These are phyloP conservation scores for Wasmannia auropunctata DNA, from an alignment of 1,140 invertebrate genomes.

Conservation along the genomic window DNA sequence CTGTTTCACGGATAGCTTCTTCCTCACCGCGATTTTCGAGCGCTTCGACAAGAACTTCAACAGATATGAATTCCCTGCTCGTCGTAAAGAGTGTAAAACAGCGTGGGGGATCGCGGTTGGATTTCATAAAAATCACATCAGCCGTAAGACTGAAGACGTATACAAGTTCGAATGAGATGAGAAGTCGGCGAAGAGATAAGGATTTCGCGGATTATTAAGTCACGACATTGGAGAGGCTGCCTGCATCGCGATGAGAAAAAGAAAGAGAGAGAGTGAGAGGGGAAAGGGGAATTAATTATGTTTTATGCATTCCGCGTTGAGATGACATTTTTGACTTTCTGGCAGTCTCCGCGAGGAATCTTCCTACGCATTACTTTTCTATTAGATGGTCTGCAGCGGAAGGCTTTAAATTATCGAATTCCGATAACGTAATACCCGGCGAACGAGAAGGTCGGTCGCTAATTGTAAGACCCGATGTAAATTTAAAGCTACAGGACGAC, in stretches of 20 bases:
- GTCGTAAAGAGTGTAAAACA: constrained; percentile 30
- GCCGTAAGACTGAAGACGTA: constrained; percentile 4
- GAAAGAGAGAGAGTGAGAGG: background rate
- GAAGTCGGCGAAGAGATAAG: background rate
- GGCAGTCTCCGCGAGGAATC: background rate
- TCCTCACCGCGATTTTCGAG: constrained; percentile 2
- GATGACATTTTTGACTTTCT: constrained; percentile 11
- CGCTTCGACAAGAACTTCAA: constrained; percentile 1
- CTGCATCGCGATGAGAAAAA: constrained; percentile 2
- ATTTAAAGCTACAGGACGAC: constrained; percentile 56
- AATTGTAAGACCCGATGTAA: constrained; percentile 56
- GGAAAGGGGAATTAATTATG: constrained; percentile 13
- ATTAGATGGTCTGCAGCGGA: background rate
- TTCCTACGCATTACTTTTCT: constrained; percentile 35
- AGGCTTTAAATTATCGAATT: constrained; percentile 69
- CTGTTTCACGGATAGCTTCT: background rate
- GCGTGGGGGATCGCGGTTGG: background rate
- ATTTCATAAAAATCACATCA: constrained; percentile 52
- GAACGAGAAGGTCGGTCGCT: background rate
- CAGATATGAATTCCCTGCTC: constrained; percentile 19
- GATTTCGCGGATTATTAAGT: constrained; percentile 54
- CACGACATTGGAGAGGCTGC: background rate
- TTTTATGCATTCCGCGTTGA: constrained; percentile 48
- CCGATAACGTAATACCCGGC: constrained; percentile 45
- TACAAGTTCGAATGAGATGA: constrained; percentile 26